Evolutionary conservation across 2,797 vertebrate genomes (phyloP).

Genomic region (Chiroxiphia lanceolata): DNA sequence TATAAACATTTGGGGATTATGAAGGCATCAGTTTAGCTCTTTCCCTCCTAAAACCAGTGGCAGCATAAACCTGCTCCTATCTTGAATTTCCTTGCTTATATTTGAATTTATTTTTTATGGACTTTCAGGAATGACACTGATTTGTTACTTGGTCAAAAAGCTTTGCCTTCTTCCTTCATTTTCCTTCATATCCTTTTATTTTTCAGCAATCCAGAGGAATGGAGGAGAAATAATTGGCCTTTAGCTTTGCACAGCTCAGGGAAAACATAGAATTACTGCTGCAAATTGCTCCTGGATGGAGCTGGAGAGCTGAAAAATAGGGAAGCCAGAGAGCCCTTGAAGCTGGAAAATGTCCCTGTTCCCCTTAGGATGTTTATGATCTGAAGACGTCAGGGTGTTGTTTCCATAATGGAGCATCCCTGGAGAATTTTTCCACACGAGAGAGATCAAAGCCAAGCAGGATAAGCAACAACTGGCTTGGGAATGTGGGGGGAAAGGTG

Average conservation of each 20-base stretch:
- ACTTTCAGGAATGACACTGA: not conserved
- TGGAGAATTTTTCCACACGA: not conserved
- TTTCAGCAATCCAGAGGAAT: not conserved
- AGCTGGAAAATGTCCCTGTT: not conserved
- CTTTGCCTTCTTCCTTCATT: not conserved
- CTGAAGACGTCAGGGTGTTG: not conserved
- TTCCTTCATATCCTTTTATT: not conserved
- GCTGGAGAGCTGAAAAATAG: not conserved
- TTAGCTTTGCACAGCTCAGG: not conserved
- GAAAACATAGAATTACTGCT: not conserved
- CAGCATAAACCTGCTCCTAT: not conserved
- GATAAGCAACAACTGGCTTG: not conserved
- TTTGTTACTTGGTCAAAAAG: not conserved
- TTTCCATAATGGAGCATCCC: not conserved
- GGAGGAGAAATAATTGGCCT: constrained; percentile 37
- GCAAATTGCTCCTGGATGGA: constrained; percentile 4
- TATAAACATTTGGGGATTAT: not conserved
- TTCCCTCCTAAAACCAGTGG: not conserved
- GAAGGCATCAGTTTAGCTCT: not conserved
- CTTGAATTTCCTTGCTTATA: not conserved
- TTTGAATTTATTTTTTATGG: not conserved
- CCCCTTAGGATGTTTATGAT: not conserved
- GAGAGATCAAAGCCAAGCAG: not conserved
- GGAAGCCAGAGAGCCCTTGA: not conserved
- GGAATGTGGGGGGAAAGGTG: constrained; percentile 15